Evolutionary conservation across 2,888 invertebrate species (phyloP).

Genomic region (Amiota mariae): DNA sequence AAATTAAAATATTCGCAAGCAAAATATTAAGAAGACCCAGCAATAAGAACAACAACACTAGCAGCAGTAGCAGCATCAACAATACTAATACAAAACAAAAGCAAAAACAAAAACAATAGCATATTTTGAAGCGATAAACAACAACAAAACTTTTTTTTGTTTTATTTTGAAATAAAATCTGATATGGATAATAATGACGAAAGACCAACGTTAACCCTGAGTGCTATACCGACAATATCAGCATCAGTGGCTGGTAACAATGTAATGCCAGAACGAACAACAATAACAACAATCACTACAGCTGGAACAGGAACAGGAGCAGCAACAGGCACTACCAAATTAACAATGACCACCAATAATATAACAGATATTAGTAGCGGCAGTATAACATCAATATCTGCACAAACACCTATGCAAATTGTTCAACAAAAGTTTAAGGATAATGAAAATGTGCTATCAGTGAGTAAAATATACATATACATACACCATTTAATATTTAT

Average conservation of each 20-base stretch:
- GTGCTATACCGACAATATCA: constrained; percentile 55
- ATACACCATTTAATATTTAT: neutral
- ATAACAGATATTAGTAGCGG: constrained; percentile 27
- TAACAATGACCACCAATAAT: neutral
- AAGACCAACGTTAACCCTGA: constrained; percentile 18
- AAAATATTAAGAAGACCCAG: no score
- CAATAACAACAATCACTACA: neutral
- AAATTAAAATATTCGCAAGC: no score
- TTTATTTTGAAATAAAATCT: no score
- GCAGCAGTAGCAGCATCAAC: no score
- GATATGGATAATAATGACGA: neutral
- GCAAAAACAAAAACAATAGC: no score
- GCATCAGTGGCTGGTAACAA: constrained; percentile 49
- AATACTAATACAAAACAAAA: no score
- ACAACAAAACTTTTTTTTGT: neutral
- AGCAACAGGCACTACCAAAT: neutral
- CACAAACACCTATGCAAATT: constrained; percentile 51
- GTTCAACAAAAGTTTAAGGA: constrained; percentile 71
- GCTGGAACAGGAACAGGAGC: constrained; percentile 33
- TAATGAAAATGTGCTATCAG: constrained; percentile 69
- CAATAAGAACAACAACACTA: no score
- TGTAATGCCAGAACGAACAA: neutral
- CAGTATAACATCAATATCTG: constrained; percentile 22
- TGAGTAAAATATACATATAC: constrained; percentile 57
- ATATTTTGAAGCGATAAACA: neutral